phyloP scores from a whole-genome alignment of 1,140 invertebrate species.

The Hetaerina americana region DNA sequence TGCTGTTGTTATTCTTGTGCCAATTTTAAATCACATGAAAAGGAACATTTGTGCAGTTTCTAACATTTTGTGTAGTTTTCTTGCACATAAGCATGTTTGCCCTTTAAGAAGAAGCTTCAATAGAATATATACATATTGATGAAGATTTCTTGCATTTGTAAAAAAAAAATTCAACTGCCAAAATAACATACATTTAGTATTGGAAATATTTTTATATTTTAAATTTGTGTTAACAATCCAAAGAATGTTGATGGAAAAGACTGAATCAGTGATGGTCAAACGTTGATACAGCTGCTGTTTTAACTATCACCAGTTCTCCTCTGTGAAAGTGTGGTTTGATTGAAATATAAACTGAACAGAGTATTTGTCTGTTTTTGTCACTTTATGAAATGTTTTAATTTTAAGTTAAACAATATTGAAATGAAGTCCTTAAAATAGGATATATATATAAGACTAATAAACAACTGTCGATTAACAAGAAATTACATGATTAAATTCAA shows the following conservation, averaged over 20 bases:
- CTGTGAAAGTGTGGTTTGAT: not conserved
- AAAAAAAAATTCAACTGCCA: not conserved
- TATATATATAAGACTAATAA: no score
- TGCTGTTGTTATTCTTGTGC: no score
- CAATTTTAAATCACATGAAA: no score
- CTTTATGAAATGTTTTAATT: no score
- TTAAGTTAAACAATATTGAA: no score
- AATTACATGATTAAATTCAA: not conserved
- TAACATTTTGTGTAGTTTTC: no score
- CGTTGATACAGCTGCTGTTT: not conserved
- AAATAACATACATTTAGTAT: not conserved
- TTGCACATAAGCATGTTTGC: not conserved
- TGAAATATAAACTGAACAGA: not conserved
- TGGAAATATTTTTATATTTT: not conserved
- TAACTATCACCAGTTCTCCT: not conserved
- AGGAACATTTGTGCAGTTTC: no score
- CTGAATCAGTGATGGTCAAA: not conserved
- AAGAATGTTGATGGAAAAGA: not conserved
- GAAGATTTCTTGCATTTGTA: not conserved
- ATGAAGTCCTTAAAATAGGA: no score
- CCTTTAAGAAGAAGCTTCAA: not conserved
- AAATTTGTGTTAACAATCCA: not conserved
- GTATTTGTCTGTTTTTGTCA: no score
- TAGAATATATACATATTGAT: not conserved
- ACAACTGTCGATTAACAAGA: no score